Evolutionary conservation across 2,888 invertebrate species (phyloP), one percentile per base, ranked within the genome.

Genomic region (Aphidoletes aphidimyza): DNA sequence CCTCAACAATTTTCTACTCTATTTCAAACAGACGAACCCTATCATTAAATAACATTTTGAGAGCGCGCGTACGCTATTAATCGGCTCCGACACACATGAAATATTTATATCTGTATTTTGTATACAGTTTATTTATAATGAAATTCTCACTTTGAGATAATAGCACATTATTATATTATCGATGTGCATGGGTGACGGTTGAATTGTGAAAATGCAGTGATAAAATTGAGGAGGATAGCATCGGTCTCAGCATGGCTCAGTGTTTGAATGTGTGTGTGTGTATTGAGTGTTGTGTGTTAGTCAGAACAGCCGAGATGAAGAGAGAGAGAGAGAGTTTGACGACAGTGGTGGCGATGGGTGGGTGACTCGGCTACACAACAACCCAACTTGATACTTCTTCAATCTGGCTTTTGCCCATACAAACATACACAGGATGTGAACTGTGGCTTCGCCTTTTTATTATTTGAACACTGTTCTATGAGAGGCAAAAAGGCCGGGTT

Each of bases 141-240:
- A 84, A 84, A 84, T 84, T 84, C 84, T 59, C 84, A 84, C 84
- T 84, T 49, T 54, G 84, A 39, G 49, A 84, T 54, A 84, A 84
- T 83, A 83, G 42, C 30, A 83, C 30, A 83, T 83, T 83, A 83
- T 83, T 83, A 45, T 83, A 83, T 83, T 83, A 42, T 83, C 81
- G 81, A 81, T 81, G 17, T 37, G 22, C 22, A 39, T 83, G 22
- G 36, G 83, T 22, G 83, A 39, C 39, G 39, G 39, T 37, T 37
- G 22, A 39, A 22, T 22, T 37, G n/a, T 83, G 39, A 19, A 39
- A 83, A 54, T 30, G 30, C 69, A 30, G 69, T 69, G 54, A 54
- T 54, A 54, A 22, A 54, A 54, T 2, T 54, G 9, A 54, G 26
- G 22, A 14, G 19, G 47, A 47, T 54, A 6, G 2, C 22, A n/a